Percentiles rank a stretch among this genome's conserved stretches.
phyloP scores from a whole-genome alignment of 1,140 invertebrate species.

The Caerostris extrusa region DNA sequence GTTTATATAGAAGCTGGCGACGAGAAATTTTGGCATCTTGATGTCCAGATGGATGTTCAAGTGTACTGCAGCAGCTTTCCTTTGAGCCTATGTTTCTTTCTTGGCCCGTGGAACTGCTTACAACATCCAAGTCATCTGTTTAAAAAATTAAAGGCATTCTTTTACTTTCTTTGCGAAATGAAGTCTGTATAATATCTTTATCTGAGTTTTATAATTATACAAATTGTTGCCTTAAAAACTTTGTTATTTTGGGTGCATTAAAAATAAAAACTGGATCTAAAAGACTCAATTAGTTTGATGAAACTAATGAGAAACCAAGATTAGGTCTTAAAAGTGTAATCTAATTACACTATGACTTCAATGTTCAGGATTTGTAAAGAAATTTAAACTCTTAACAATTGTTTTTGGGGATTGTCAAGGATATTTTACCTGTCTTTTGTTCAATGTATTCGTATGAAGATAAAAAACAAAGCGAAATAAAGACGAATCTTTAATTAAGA shows the following conservation, averaged over 20 bases:
- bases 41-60: background rate
- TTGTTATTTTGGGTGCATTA: background rate
- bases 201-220: background rate
- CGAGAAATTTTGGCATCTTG: slow-evolving; percentile 64
- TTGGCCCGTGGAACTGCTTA: background rate
- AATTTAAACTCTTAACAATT: no score
- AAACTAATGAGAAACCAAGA: no score
- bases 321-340: no score
- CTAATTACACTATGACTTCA: no score
- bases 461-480: no score
- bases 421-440: no score
- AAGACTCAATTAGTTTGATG: no score
- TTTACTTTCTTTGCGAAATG: background rate
- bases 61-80: slow-evolving; percentile 8
- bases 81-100: background rate
- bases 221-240: background rate
- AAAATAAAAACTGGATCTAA: background rate
- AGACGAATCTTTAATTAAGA: no score
- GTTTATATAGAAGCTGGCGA: slow-evolving; percentile 61
- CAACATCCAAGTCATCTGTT: slow-evolving; percentile 28
- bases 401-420: no score
- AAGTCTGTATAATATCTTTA: background rate
- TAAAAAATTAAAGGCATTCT: background rate
- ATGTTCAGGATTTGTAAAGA: no score
- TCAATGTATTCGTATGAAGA: no score